Percentiles rank a stretch among this genome's conserved stretches.
Conservation (phyloP, 2,113 vertebrate genomes). For the Indicator maculatus region DNA sequence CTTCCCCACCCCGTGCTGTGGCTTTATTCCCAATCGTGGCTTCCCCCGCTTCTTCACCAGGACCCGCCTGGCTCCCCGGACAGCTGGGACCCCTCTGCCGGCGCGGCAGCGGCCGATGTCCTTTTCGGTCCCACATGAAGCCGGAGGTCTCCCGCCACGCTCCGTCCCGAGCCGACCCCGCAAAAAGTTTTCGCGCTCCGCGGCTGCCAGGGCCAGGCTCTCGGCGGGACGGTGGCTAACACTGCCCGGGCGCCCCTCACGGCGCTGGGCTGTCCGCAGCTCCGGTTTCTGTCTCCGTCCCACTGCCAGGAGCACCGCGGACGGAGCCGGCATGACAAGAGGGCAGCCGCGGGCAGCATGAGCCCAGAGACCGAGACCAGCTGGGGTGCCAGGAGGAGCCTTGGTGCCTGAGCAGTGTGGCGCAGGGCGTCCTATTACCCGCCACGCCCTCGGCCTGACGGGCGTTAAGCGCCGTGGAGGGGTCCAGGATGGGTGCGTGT, state of each 20-base stretch:
- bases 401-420: not conserved
- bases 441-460: not conserved
- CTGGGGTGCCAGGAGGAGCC: not conserved
- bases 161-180: not conserved
- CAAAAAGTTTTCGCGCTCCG: conserved; percentile 17
- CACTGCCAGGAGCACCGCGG: not conserved
- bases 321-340: not conserved
- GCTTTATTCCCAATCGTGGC: not conserved
- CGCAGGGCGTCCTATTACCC: not conserved
- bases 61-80: not conserved
- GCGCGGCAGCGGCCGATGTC: not conserved
- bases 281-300: not conserved
- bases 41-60: not conserved
- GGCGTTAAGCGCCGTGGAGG: not conserved
- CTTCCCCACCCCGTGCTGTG: not conserved
- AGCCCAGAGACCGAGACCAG: not conserved
- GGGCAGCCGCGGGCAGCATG: not conserved
- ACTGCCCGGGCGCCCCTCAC: not conserved
- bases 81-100: not conserved
- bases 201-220: not conserved
- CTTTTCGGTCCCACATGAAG: not conserved
- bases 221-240: not conserved
- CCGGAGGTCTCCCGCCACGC: not conserved
- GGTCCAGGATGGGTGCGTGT: no score
- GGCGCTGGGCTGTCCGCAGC: not conserved